phyloP scores from a whole-genome alignment of 2,797 vertebrate genomes.

The Gadopsis marmoratus region DNA sequence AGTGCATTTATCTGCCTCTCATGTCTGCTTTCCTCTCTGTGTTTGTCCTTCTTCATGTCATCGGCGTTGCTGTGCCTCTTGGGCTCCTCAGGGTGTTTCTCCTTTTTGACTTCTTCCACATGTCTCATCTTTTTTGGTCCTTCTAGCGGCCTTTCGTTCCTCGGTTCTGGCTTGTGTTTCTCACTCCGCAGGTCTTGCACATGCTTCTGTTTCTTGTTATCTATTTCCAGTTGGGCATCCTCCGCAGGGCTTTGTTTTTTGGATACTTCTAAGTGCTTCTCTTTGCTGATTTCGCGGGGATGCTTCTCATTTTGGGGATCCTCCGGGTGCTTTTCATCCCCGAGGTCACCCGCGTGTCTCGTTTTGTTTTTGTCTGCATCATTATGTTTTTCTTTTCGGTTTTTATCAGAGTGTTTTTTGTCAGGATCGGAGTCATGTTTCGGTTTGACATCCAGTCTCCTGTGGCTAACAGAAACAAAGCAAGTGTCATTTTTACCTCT shows the following conservation, averaged over 20 bases:
- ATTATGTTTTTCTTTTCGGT: slow-evolving; percentile 68
- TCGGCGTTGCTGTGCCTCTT: slow-evolving; percentile 61
- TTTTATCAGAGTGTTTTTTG: slow-evolving; percentile 68
- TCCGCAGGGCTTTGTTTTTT: slow-evolving; percentile 33
- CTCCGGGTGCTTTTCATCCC: slow-evolving; percentile 41
- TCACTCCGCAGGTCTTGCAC: slow-evolving; percentile 43
- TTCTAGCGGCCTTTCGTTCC: slow-evolving; percentile 54
- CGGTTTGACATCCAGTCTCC: slow-evolving; percentile 65
- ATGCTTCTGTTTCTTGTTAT: slow-evolving; percentile 58
- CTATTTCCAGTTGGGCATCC: slow-evolving; percentile 18
- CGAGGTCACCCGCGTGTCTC: slow-evolving; percentile 16
- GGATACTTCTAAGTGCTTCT: slow-evolving; percentile 42
- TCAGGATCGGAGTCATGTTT: slow-evolving; percentile 70
- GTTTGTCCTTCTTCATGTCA: slow-evolving; percentile 50
- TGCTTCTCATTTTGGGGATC: slow-evolving; percentile 49
- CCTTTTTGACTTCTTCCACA: slow-evolving; percentile 61
- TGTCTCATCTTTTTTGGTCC: slow-evolving; percentile 65
- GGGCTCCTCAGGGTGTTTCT: slow-evolving; percentile 61
- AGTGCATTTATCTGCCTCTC: slow-evolving; percentile 39
- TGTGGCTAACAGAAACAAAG: slow-evolving; percentile 78
- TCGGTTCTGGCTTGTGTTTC: slow-evolving; percentile 64
- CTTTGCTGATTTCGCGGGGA: slow-evolving; percentile 50
- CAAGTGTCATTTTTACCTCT: slow-evolving; percentile 37
- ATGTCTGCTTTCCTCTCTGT: slow-evolving; percentile 33
- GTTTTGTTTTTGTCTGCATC: slow-evolving; percentile 59